These are phyloP conservation scores for Pseudomyrmex gracilis DNA, from an alignment of 1,140 invertebrate genomes.

Conservation along the genomic window DNA sequence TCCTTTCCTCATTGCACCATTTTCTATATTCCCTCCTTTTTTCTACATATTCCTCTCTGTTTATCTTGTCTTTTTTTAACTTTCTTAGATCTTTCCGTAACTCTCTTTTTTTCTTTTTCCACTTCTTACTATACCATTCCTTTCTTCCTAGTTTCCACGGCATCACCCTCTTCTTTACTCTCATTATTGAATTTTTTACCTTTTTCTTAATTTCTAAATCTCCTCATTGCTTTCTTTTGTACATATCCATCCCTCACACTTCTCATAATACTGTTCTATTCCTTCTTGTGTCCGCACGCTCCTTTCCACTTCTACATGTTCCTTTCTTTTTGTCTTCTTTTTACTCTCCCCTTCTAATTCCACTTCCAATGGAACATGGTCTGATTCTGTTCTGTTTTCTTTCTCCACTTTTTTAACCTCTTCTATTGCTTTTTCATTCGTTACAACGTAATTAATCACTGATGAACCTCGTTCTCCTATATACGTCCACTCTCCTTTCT, in stretches of 20 bases:
- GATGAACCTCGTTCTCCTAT: not conserved
- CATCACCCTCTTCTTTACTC: not conserved
- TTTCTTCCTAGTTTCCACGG: not conserved
- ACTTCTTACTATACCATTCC: slow-evolving; percentile 6
- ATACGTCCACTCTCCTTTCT: no score
- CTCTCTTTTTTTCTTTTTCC: slow-evolving; percentile 4
- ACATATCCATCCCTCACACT: not conserved
- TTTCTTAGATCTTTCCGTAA: not conserved
- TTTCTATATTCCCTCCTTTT: slow-evolving; percentile 27
- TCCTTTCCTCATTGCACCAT: slow-evolving; percentile 29
- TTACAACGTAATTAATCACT: not conserved
- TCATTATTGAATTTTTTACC: not conserved
- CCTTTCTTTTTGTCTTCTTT: not conserved
- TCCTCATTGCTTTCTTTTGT: not conserved
- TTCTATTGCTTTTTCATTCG: not conserved
- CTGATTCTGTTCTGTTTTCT: no score
- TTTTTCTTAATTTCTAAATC: slow-evolving; percentile 16
- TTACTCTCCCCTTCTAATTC: not conserved
- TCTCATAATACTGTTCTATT: not conserved
- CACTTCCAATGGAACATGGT: no score
- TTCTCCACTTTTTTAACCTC: no score
- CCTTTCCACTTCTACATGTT: not conserved
- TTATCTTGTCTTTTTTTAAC: no score
- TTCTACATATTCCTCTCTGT: not conserved
- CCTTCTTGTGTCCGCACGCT: not conserved